Evolutionary conservation across 1,140 invertebrate genomes (phyloP).

Genomic region (Alviniconcha marisindica): DNA sequence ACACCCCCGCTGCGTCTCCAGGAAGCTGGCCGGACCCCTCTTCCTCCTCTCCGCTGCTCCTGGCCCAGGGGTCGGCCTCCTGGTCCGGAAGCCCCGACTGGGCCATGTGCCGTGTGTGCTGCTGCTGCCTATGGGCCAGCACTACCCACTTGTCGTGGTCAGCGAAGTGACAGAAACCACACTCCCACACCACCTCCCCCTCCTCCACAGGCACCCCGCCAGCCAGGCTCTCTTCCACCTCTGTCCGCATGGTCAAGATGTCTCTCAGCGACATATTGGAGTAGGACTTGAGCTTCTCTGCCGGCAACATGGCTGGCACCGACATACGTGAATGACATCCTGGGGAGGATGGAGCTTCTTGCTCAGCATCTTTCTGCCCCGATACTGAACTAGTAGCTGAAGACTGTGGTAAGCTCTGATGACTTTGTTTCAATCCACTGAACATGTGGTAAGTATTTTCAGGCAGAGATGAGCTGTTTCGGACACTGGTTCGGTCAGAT

Average conservation of each 20-base stretch:
- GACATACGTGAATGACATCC: too few relatives aligned
- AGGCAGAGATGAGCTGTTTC: too few relatives aligned
- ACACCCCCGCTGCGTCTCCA: neutral
- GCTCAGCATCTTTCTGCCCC: too few relatives aligned
- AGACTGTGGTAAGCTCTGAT: too few relatives aligned
- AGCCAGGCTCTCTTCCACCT: neutral
- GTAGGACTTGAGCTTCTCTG: constrained; percentile 29
- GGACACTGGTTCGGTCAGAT: too few relatives aligned
- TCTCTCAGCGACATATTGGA: constrained; percentile 37
- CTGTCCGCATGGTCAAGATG: constrained; percentile 9
- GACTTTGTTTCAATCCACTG: too few relatives aligned
- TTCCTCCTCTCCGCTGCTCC: neutral
- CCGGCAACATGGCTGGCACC: neutral
- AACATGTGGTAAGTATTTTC: too few relatives aligned
- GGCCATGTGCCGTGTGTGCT: neutral
- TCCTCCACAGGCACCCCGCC: neutral
- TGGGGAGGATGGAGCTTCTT: too few relatives aligned
- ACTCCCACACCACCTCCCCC: constrained; percentile 32
- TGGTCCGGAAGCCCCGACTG: neutral
- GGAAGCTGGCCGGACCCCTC: neutral
- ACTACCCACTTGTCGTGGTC: neutral
- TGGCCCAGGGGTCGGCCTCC: neutral
- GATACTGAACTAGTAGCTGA: too few relatives aligned
- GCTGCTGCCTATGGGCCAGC: neutral
- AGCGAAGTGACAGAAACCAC: constrained; percentile 31